Conservation (phyloP, 1,140 invertebrate species). For the Drosophila micromelanica region DNA sequence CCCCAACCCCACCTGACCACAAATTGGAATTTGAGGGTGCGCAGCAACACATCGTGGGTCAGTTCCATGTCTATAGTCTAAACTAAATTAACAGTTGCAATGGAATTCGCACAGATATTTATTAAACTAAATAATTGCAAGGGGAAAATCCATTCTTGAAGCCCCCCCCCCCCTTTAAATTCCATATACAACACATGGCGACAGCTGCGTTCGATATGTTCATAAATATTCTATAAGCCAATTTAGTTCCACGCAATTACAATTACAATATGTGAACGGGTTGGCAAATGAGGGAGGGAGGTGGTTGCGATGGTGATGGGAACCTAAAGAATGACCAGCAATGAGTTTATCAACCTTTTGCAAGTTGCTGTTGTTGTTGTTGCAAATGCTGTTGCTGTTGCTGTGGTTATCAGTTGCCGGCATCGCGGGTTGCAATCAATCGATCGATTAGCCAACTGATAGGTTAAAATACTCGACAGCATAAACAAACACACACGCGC, state of each 20-base stretch:
- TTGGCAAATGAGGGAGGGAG: neutral
- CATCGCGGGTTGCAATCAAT: conserved; percentile 60
- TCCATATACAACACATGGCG: neutral
- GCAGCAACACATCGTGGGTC: neutral
- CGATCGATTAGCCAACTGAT: conserved; percentile 74
- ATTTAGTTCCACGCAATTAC: conserved; percentile 73
- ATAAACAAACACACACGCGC: conserved; percentile 36
- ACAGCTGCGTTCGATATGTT: conserved; percentile 52
- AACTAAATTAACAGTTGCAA: conserved; percentile 13
- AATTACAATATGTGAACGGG: conserved; percentile 52
- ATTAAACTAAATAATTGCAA: conserved; percentile 34
- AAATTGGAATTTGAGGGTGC: conserved; percentile 36
- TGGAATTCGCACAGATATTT: conserved; percentile 29
- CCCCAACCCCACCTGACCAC: neutral
- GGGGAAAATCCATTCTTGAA: neutral
- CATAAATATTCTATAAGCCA: conserved; percentile 76
- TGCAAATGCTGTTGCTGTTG: conserved; percentile 44
- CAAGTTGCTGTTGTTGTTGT: conserved; percentile 5
- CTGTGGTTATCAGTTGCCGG: conserved; percentile 67
- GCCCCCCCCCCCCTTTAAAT: neutral
- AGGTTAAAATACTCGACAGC: conserved; percentile 58
- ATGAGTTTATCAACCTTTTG: conserved; percentile 74
- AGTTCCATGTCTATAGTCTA: neutral
- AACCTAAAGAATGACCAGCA: conserved; percentile 25
- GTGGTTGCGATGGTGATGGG: neutral